Percentiles rank a stretch among this genome's conserved stretches.
Evolutionary conservation across 1,140 invertebrate species (phyloP).

Genomic region (Contarinia nasturtii): DNA sequence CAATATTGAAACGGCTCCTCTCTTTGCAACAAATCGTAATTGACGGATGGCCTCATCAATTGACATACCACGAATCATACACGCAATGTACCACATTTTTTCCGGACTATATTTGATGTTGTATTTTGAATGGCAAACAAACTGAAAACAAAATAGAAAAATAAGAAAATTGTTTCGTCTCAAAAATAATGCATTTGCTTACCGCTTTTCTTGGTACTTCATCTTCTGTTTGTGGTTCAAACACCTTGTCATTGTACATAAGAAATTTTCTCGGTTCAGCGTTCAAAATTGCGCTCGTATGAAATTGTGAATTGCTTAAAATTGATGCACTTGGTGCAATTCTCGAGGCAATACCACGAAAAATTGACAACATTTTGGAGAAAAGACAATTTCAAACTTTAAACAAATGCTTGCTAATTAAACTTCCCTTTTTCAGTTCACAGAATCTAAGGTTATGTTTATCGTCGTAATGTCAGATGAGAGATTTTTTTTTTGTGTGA

Average conservation of each 20-base stretch:
- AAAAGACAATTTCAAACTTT: too few species aligned
- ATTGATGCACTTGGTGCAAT: too few species aligned
- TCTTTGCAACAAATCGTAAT: slow-evolving; percentile 61
- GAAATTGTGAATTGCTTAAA: too few species aligned
- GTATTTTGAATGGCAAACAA: slow-evolving; percentile 58
- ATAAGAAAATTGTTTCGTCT: slow-evolving; percentile 4
- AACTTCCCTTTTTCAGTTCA: too few species aligned
- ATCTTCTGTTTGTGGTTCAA: slow-evolving; percentile 50
- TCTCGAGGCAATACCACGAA: too few species aligned
- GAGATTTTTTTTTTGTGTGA: too few species aligned
- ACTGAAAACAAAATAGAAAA: slow-evolving; percentile 37
- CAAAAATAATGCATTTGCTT: slow-evolving; percentile 23
- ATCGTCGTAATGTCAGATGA: too few species aligned
- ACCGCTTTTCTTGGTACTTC: slow-evolving; percentile 68
- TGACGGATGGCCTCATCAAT: slow-evolving; percentile 89
- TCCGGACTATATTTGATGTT: slow-evolving; percentile 80
- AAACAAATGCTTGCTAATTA: too few species aligned
- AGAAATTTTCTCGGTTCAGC: slow-evolving; percentile 31
- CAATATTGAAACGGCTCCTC: slow-evolving; percentile 62
- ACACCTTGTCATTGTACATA: slow-evolving; percentile 51
- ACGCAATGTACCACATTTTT: slow-evolving; percentile 83
- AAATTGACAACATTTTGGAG: too few species aligned
- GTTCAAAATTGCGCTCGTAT: slow-evolving; percentile 6
- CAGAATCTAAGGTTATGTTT: too few species aligned
- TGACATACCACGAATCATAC: slow-evolving; percentile 71